Percentiles rank a stretch among this genome's conserved stretches.
Evolutionary conservation across 2,888 invertebrate species (phyloP).

Genomic region (Apodemia mormo): DNA sequence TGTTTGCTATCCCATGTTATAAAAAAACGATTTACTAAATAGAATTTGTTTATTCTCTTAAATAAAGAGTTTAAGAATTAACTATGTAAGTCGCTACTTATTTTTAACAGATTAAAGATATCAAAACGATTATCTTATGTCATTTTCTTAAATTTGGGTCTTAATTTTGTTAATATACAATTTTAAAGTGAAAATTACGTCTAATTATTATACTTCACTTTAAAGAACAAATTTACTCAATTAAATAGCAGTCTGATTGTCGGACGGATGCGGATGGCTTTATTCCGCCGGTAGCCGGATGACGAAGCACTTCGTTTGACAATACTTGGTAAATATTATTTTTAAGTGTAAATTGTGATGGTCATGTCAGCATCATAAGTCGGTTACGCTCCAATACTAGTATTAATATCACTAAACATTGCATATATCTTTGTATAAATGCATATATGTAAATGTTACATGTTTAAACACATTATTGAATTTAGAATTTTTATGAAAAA

Average conservation of each 20-base stretch:
- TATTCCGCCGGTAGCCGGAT: slow-evolving; percentile 3
- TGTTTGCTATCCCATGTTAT: too few species aligned
- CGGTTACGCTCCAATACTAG: slow-evolving; percentile 79
- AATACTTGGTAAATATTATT: slow-evolving; percentile 80
- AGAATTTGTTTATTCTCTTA: too few species aligned
- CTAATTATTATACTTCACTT: too few species aligned
- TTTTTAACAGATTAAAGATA: too few species aligned
- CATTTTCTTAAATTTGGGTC: too few species aligned
- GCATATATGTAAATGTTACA: slow-evolving; percentile 83
- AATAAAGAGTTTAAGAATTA: too few species aligned
- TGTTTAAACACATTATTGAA: slow-evolving; percentile 83
- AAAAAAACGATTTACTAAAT: too few species aligned
- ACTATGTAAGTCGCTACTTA: too few species aligned
- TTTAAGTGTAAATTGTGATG: slow-evolving; percentile 76
- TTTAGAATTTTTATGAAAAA: slow-evolving; percentile 83
- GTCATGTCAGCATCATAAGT: slow-evolving; percentile 63
- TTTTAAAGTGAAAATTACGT: too few species aligned
- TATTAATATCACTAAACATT: slow-evolving; percentile 78
- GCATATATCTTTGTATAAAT: slow-evolving; percentile 82
- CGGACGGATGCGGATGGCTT: neutral
- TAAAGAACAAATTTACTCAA: neutral
- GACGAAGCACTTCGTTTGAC: slow-evolving; percentile 51
- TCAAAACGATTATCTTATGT: too few species aligned
- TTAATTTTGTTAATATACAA: too few species aligned
- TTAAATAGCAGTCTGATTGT: neutral